Base-by-base conservation (phyloP, 2,888 invertebrate species). In the Cetonia aurata region DNA sequence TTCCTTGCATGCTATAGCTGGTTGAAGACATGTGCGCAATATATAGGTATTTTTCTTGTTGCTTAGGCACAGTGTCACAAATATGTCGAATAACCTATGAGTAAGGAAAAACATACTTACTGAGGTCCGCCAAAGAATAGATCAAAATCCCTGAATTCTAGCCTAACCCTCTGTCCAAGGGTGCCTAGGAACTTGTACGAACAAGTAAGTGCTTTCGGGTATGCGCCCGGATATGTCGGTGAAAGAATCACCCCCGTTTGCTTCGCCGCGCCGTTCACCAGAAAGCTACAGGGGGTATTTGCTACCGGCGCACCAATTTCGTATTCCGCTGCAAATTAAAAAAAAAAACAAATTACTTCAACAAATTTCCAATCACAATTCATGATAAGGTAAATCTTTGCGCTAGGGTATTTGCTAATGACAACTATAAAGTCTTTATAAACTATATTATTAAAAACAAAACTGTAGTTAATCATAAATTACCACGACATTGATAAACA, bases 181-280 rank as follows among this genome's bases (percentile, higher is more conserved):
- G 91, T 90, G 66, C 99, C 99, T 80, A 94, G 90, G 87, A 99
- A 96, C 86, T 94, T 93, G 86, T 96, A 97, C 86, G 92, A 92
- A 89, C 98, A 99, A 79, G 89, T 89, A 82, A 98, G 90, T 86
- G 96, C 95, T 87, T 98, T 98, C 77, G 99, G 99, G 88, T 99
- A 99, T 80, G 96, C 93, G 78, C 99, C 99, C 73, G 99, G 99
- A 88, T 99, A 99, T 74, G 99, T 99, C 74, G 99, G 98, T 71
- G 99, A 97, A 81, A 96, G 88, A 80, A 99, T 92, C 81, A 91
- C 90, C 67, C 99, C 99, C 75, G 91, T 92, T 81, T 91, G 91
- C 79, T 89, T 89, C 69, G 85, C 84, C 80, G 88, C 88, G 75
- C 91, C 90, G 82, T 94, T 91, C 82, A 96, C 93, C 82, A 92